These are phyloP conservation scores for Drosophila saltans DNA, from an alignment of 1,140 invertebrate genomes.

Conservation along the genomic window DNA sequence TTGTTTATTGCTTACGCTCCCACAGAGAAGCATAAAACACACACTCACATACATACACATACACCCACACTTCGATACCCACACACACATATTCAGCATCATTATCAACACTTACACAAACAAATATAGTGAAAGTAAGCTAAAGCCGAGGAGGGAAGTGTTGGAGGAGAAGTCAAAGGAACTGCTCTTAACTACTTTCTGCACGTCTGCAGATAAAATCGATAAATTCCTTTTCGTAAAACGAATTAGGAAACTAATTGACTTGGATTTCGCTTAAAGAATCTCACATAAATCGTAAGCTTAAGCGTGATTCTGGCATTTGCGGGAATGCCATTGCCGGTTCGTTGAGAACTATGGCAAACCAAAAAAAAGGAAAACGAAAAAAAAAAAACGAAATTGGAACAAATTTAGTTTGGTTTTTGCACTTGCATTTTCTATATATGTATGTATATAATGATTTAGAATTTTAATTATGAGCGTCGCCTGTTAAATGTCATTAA, in stretches of 20 bases:
- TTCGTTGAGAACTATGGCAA: constrained; percentile 5
- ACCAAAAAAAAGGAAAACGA: not conserved
- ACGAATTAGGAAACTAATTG: constrained; percentile 81
- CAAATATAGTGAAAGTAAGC: constrained; percentile 16
- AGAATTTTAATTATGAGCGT: constrained; percentile 69
- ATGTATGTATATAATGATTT: constrained; percentile 52
- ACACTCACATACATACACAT: constrained; percentile 50
- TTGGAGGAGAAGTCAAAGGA: constrained; percentile 32
- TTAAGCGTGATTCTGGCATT: constrained; percentile 78
- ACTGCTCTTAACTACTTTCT: constrained; percentile 80
- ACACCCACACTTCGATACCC: constrained; percentile 29
- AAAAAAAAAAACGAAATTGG: constrained; percentile 33
- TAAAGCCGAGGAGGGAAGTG: not conserved
- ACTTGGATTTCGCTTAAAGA: constrained; percentile 81
- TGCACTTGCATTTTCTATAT: not conserved
- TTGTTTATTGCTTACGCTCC: constrained; percentile 63
- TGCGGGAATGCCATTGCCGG: constrained; percentile 13
- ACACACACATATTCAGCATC: constrained; percentile 40
- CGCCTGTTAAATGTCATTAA: constrained; percentile 75
- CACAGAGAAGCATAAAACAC: constrained; percentile 56
- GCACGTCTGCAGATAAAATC: constrained; percentile 80
- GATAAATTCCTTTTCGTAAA: constrained; percentile 81
- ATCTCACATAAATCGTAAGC: constrained; percentile 81
- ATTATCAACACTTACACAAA: constrained; percentile 68
- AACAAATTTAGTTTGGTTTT: constrained; percentile 33